Base-by-base conservation (phyloP, 2,113 vertebrate genomes). In the Megalops atlanticus region DNA sequence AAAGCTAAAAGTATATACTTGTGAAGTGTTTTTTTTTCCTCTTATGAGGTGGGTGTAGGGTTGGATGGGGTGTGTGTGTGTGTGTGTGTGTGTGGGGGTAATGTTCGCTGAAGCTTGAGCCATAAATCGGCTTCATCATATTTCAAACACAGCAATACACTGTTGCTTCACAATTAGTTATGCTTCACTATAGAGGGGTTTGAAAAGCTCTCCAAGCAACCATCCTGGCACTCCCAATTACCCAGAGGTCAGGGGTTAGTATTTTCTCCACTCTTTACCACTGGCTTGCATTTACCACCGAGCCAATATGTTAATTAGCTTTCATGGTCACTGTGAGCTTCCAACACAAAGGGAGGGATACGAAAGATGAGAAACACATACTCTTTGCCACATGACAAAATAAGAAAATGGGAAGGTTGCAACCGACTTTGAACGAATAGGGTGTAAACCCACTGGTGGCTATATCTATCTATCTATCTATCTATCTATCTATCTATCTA, bases 261-360 rank as follows among this genome's bases (percentile, higher is more conserved):
- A 64, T 72, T 35, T 68, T 73, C 12, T 54, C 68, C 39, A n/a
- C 69, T 76, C 21, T 78, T 73, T 31, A 43, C n/a, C 31, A 54
- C 36, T 74, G 69, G 27, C 47, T 43, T 8, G 16, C 69, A 74
- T 78, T 82, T 70, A 16, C 76, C 76, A 74, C 31, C 33, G 47
- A 36, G 81, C 49, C 45, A 64, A 73, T 78, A 82, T 82, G 69
- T 73, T 82, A 78, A 82, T 82, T 78, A 52, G 76, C 68, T 78
- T 78, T 78, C 81, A 74, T 73, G 47, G 77, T 78, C 76, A 78
- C 78, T 78, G 69, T 73, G 36, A 78, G 33, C 38, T 54, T 78
- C 70, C 54, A n/a, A 27, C 69, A 73, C 58, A 76, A 12, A 82
- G 64, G 74, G 14, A 77, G 64, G 47, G 64, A 73, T 43, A 69